Evolutionary conservation across 1,140 invertebrate species (phyloP).

Genomic region (Anoplophora glabripennis): DNA sequence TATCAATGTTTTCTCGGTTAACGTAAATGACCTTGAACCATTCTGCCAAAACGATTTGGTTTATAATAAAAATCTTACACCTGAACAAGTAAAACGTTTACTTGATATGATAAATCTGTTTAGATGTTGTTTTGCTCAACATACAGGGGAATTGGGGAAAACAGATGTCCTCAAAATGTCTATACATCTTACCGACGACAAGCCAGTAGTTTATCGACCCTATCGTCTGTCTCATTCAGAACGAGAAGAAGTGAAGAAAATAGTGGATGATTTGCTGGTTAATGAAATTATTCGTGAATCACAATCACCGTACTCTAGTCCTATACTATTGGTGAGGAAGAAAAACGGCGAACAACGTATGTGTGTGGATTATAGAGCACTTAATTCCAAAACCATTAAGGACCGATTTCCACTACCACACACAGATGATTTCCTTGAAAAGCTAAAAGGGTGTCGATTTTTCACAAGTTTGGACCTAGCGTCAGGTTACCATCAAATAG

Average conservation of each 20-base stretch:
- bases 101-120: constrained; percentile 1
- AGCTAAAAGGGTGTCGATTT: constrained; percentile 20
- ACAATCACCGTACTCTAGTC: constrained; percentile 43
- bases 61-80: not conserved
- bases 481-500: constrained; percentile 35
- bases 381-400: constrained; percentile 42
- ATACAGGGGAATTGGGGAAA: not conserved
- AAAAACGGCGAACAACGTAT: constrained; percentile 39
- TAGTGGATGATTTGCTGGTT: constrained; percentile 31
- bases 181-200: constrained; percentile 14
- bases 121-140: not conserved
- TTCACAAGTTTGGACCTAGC: constrained; percentile 39
- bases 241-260: constrained; percentile 16
- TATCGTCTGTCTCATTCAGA: constrained; percentile 20
- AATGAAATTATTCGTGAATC: constrained; percentile 44
- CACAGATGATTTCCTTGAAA: constrained; percentile 50
- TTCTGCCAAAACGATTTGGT: not conserved
- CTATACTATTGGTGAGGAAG: constrained; percentile 46
- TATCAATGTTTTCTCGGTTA: not conserved
- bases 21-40: not conserved
- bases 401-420: constrained; percentile 49
- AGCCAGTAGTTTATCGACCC: constrained; percentile 11
- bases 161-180: not conserved
- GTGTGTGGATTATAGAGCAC: constrained; percentile 45
- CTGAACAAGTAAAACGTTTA: constrained; percentile 1